These are phyloP conservation scores for Atherinomorus stipes DNA, from an alignment of 2,113 vertebrate genomes.

Conservation along the genomic window DNA sequence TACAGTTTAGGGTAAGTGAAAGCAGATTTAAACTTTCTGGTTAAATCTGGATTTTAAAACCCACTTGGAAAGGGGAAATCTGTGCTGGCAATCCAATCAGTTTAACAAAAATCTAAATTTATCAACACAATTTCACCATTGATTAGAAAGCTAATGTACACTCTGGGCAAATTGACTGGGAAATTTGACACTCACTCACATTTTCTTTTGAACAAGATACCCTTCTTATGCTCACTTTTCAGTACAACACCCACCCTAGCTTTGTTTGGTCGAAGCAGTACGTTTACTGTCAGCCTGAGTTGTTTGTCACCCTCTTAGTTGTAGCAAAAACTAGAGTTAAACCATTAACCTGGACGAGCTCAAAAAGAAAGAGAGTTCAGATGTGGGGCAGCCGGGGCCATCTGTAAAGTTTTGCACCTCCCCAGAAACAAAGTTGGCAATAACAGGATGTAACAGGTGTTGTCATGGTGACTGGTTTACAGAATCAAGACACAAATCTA, in stretches of 20 bases:
- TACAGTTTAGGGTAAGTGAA: no score
- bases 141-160: neutral
- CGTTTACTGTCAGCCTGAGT: neutral
- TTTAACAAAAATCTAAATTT: neutral
- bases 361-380: neutral
- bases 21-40: no score
- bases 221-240: neutral
- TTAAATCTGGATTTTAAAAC: neutral
- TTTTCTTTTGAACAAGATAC: neutral
- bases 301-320: neutral
- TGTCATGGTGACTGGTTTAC: constrained; percentile 5
- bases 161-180: neutral
- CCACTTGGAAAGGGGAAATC: neutral
- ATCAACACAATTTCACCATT: neutral
- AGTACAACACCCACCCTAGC: no score
- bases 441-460: constrained; percentile 55
- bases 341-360: neutral
- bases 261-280: neutral
- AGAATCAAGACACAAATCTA: constrained; percentile 19
- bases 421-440: neutral
- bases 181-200: neutral
- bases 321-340: neutral
- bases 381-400: constrained; percentile 7
- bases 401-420: neutral
- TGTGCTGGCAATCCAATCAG: neutral